Percentiles rank a stretch among this genome's conserved stretches.
phyloP scores from a whole-genome alignment of 1,140 invertebrate species.

The Lucilia cuprina region DNA sequence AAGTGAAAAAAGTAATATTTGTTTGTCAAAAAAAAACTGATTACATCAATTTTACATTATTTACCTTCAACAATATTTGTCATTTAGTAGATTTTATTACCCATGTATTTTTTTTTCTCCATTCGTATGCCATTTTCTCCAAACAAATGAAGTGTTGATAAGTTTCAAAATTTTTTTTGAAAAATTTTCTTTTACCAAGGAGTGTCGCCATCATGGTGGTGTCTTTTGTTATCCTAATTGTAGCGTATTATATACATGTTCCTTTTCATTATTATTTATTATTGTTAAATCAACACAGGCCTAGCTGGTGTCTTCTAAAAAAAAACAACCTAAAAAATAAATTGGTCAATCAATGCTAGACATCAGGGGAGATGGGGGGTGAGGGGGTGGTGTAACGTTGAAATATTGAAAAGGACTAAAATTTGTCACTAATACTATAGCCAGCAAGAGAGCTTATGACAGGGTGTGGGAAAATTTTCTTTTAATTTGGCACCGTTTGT shows the following conservation, averaged over 20 bases:
- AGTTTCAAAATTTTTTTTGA: neutral
- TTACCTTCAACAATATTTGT: neutral
- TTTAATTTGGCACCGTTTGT: neutral
- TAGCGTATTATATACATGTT: slow-evolving; percentile 16
- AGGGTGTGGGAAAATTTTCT: slow-evolving; percentile 13
- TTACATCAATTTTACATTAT: neutral
- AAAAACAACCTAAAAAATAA: neutral
- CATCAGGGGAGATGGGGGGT: too few relatives aligned
- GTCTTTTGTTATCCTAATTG: slow-evolving; percentile 16
- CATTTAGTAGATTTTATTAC: neutral
- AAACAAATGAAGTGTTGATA: slow-evolving; percentile 20
- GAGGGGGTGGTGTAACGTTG: too few relatives aligned
- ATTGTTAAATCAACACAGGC: neutral
- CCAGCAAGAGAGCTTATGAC: neutral
- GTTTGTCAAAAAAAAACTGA: neutral
- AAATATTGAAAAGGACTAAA: neutral
- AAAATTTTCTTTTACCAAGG: neutral
- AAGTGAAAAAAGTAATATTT: neutral
- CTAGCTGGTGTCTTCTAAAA: neutral
- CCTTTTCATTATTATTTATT: neutral
- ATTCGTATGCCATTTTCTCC: too few relatives aligned
- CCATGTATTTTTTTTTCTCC: neutral
- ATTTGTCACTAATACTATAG: neutral
- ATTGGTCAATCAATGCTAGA: slow-evolving; percentile 28
- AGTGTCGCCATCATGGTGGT: neutral